phyloP scores from a whole-genome alignment of 2,113 vertebrate genomes.

The Smithornis capensis region DNA sequence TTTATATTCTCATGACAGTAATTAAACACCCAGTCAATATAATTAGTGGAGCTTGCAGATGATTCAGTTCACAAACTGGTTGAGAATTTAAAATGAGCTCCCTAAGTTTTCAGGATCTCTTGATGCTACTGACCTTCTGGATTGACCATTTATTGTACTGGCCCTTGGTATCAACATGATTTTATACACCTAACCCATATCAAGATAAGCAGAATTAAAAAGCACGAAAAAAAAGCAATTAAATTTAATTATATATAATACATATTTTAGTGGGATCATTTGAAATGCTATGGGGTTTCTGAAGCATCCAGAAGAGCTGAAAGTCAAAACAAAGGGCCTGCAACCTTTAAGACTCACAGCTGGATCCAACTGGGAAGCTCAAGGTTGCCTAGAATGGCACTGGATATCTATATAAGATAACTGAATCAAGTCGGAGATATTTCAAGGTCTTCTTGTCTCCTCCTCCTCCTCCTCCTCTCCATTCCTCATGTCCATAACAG shows the following conservation, averaged over 20 bases:
- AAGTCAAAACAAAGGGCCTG: background rate
- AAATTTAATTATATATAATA: background rate
- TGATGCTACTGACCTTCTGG: background rate
- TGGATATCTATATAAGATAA: background rate
- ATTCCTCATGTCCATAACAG: background rate
- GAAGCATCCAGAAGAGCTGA: background rate
- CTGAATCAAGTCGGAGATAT: background rate
- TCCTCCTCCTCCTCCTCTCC: background rate
- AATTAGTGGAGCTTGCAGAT: background rate
- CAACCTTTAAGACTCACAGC: background rate
- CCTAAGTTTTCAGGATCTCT: background rate
- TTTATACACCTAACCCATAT: background rate
- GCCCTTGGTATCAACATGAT: background rate
- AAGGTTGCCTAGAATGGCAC: fast-evolving
- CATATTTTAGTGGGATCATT: fast-evolving
- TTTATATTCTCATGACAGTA: background rate
- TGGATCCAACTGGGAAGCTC: background rate
- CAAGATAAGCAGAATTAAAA: background rate
- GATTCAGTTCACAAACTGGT: background rate
- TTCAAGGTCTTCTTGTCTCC: background rate
- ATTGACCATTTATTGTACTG: background rate
- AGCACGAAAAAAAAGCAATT: background rate
- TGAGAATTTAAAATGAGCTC: background rate
- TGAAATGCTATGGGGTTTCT: background rate
- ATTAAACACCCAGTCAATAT: background rate